Evolutionary conservation across 1,140 invertebrate genomes (phyloP).

Genomic region (Cataglyphis hispanica): DNA sequence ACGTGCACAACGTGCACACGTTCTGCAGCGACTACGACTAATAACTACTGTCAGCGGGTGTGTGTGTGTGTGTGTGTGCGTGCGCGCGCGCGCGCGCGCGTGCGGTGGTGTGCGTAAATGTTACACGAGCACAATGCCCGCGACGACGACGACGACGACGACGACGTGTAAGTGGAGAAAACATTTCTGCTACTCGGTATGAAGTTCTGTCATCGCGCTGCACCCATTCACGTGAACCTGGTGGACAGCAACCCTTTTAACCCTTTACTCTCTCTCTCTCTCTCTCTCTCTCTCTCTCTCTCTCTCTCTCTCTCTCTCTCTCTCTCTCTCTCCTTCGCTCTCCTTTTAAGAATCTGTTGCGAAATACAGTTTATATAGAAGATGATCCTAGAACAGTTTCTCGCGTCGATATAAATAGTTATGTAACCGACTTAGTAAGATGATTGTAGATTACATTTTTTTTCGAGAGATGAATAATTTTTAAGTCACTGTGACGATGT

Average conservation of each 20-base stretch:
- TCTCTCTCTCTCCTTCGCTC: too few relatives aligned
- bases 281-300: too few relatives aligned
- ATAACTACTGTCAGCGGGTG: constrained; percentile 64
- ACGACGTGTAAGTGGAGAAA: constrained; percentile 49
- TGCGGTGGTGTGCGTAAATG: constrained; percentile 13
- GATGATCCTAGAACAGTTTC: not conserved
- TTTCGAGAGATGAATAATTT: not conserved
- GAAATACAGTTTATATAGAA: constrained; percentile 28
- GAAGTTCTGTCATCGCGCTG: constrained; percentile 38
- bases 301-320: too few relatives aligned
- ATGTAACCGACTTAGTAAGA: not conserved
- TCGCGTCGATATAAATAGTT: not conserved
- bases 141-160: constrained; percentile 15
- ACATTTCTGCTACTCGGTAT: constrained; percentile 55
- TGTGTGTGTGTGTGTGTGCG: constrained; percentile 34
- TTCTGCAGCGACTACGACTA: constrained; percentile 69
- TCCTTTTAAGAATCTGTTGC: not conserved
- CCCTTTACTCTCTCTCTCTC: constrained; percentile 9
- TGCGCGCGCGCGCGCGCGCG: too few relatives aligned
- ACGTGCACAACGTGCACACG: constrained; percentile 70
- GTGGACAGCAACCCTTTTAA: constrained; percentile 57
- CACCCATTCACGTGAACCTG: constrained; percentile 7
- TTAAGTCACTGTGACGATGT: too few relatives aligned
- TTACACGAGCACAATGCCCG: too few relatives aligned
- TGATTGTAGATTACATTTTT: not conserved